These are phyloP conservation scores for Coenonympha arcania DNA, from an alignment of 2,888 invertebrate genomes.

Conservation along the genomic window DNA sequence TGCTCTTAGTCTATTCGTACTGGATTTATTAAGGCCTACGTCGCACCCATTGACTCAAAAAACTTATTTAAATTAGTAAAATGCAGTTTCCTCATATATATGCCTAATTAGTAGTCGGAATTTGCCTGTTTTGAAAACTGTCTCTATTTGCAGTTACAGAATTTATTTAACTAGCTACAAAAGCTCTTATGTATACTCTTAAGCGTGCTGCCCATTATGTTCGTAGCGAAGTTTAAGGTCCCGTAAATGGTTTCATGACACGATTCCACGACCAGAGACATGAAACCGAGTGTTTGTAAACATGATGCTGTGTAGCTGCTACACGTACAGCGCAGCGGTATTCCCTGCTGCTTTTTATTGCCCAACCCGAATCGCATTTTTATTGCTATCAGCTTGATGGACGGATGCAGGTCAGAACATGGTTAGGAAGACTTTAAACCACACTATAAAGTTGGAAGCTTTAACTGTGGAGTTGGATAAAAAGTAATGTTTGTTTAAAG, in stretches of 20 bases:
- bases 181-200: not conserved
- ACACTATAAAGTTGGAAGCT: not conserved
- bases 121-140: too few species aligned
- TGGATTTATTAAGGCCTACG: too few species aligned
- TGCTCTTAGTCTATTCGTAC: too few species aligned
- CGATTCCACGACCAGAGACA: slow-evolving; percentile 24
- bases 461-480: not conserved
- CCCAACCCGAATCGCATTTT: slow-evolving; percentile 38
- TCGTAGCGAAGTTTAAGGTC: slow-evolving; percentile 24
- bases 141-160: too few species aligned
- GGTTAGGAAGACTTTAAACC: slow-evolving; percentile 1
- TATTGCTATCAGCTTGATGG: slow-evolving; percentile 9
- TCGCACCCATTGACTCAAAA: too few species aligned
- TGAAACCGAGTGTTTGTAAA: slow-evolving; percentile 56
- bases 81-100: not conserved
- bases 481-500: not conserved
- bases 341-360: slow-evolving; percentile 5
- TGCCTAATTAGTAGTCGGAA: too few species aligned
- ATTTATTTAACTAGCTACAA: too few species aligned
- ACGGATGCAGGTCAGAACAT: slow-evolving; percentile 1
- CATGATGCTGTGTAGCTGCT: slow-evolving; percentile 44
- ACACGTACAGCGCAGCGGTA: not conserved
- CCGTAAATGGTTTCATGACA: slow-evolving; percentile 15
- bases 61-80: too few species aligned
- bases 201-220: not conserved